Conservation (phyloP, 2,888 invertebrate species). For the Calameuta filiformis region DNA sequence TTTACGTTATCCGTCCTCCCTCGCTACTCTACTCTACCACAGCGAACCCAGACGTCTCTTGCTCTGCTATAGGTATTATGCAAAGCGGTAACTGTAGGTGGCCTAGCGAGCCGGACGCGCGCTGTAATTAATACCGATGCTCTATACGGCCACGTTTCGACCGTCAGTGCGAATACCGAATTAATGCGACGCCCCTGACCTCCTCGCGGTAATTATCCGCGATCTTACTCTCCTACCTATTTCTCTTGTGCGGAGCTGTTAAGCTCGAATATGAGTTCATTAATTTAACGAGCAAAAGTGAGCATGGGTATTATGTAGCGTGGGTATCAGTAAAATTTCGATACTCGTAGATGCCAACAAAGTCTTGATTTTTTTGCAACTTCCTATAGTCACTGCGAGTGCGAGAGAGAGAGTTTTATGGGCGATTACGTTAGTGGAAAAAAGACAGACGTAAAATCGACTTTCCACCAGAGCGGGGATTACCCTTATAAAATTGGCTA, state of each 20-base stretch:
- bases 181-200: conserved; percentile 34
- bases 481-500: not conserved
- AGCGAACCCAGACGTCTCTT: not conserved
- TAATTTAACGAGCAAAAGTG: not conserved
- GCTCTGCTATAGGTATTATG: conserved; percentile 44
- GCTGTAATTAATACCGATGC: conserved; percentile 52
- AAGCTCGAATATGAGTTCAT: not conserved
- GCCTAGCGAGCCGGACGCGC: conserved; percentile 47
- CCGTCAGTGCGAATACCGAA: conserved; percentile 28
- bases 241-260: not conserved
- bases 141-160: conserved; percentile 9
- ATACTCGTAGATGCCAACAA: not conserved
- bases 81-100: conserved; percentile 58
- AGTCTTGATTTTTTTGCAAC: not conserved
- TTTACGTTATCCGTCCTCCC: conserved; percentile 18
- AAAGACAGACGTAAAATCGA: not conserved
- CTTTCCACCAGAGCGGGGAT: not conserved
- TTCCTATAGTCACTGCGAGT: not conserved
- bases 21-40: conserved; percentile 35
- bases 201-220: conserved; percentile 35
- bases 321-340: not conserved
- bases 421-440: not conserved
- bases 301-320: not conserved
- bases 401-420: no score
- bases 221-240: conserved; percentile 5